A percentile compares a stretch with the other conserved stretches of the same genome.
These are phyloP conservation scores for Ormyrus pomaceus DNA, from an alignment of 2,888 invertebrate genomes.

Conservation along the genomic window DNA sequence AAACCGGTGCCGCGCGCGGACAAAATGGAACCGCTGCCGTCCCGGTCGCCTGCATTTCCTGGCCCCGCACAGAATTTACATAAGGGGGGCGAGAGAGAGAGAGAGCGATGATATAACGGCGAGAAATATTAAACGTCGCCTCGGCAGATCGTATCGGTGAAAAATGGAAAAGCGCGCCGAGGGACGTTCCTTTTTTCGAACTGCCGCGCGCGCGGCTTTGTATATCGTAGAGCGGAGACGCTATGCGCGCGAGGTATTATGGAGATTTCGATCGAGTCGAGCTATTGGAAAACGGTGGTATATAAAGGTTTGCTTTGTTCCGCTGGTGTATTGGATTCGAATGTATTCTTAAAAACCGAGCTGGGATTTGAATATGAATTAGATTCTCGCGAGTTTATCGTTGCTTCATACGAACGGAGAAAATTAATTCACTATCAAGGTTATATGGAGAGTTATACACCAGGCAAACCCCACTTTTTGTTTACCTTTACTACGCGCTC, in stretches of 20 bases:
- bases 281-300: constrained; percentile 1
- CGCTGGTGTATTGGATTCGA: neutral
- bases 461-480: too few relatives aligned
- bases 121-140: constrained; percentile 44
- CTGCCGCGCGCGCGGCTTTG: constrained; percentile 2
- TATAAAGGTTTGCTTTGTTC: neutral
- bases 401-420: neutral
- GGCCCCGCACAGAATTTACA: constrained; percentile 35
- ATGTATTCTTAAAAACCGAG: constrained; percentile 17
- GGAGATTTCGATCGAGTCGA: constrained; percentile 20
- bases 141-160: constrained; percentile 30
- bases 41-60: constrained; percentile 22
- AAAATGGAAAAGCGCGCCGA: constrained; percentile 19
- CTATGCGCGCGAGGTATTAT: constrained; percentile 18
- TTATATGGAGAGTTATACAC: too few relatives aligned
- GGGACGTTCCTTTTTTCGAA: constrained; percentile 31
- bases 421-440: too few relatives aligned
- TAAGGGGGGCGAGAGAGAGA: neutral
- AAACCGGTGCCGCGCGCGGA: neutral
- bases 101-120: constrained; percentile 28
- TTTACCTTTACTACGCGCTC: too few relatives aligned
- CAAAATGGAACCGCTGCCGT: constrained; percentile 4
- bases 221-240: neutral
- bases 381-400: neutral
- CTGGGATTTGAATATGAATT: neutral